These are phyloP conservation scores for Hypocryptadius cinnamomeus DNA, from an alignment of 2,113 vertebrate genomes.

Conservation along the genomic window DNA sequence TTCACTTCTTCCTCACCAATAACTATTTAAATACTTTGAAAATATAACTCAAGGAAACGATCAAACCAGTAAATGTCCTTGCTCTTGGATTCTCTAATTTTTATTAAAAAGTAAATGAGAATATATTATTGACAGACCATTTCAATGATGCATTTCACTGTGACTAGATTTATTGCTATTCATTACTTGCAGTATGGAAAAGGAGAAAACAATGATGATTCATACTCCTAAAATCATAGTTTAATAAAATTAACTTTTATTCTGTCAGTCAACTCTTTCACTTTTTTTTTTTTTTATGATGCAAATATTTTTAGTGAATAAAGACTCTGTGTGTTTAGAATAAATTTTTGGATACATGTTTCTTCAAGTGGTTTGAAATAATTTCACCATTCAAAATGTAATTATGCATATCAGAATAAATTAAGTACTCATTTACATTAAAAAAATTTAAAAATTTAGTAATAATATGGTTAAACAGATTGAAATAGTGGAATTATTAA, in stretches of 20 bases:
- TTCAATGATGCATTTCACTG: background rate
- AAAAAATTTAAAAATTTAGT: background rate
- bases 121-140: background rate
- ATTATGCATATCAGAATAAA: background rate
- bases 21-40: background rate
- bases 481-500: background rate
- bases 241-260: slow-evolving; percentile 9
- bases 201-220: background rate
- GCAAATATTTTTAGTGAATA: slow-evolving; percentile 8
- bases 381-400: background rate
- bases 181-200: slow-evolving; percentile 1
- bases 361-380: background rate
- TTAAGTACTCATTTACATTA: background rate
- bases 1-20: background rate
- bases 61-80: background rate
- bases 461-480: background rate
- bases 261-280: background rate
- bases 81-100: background rate
- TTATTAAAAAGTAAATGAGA: background rate
- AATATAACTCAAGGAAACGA: background rate
- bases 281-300: background rate
- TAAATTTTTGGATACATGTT: background rate
- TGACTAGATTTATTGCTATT: background rate
- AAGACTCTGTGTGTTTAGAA: background rate
- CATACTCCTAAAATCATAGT: background rate